Percentiles rank a stretch among this genome's conserved stretches.
Evolutionary conservation across 1,140 invertebrate genomes (phyloP).

Genomic region (Marisa cornuarietis): DNA sequence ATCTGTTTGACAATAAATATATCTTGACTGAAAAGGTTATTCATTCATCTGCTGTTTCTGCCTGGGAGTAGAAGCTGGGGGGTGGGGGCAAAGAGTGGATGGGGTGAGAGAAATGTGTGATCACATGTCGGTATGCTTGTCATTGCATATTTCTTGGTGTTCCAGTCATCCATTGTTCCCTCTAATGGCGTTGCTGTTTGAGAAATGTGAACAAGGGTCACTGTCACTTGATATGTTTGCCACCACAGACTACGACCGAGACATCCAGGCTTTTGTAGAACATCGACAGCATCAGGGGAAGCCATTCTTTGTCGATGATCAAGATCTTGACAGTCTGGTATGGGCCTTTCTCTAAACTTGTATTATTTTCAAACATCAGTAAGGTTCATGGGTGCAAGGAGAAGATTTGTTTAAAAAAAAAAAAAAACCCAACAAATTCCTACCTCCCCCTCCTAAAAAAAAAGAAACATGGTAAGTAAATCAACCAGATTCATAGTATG

Average conservation of each 20-base stretch:
- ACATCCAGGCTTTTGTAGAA: slow-evolving; percentile 73
- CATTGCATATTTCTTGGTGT: slow-evolving; percentile 18
- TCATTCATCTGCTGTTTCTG: too few species aligned
- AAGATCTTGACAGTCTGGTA: slow-evolving; percentile 92
- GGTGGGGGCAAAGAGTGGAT: too few species aligned
- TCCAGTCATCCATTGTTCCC: slow-evolving; percentile 66
- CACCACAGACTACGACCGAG: slow-evolving; percentile 57
- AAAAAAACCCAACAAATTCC: background rate
- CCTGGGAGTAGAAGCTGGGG: too few species aligned
- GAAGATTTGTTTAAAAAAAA: too few species aligned
- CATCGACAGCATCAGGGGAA: slow-evolving; percentile 87
- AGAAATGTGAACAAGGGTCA: slow-evolving; percentile 65
- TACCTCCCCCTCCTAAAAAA: too few species aligned
- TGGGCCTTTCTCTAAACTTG: slow-evolving; percentile 41
- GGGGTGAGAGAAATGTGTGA: too few species aligned
- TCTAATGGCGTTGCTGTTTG: slow-evolving; percentile 63
- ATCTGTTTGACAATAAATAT: too few species aligned
- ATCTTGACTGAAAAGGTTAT: too few species aligned
- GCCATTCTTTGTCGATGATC: slow-evolving; percentile 87
- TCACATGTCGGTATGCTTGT: background rate
- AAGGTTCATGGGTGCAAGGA: background rate
- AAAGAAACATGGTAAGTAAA: too few species aligned
- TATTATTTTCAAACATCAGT: background rate
- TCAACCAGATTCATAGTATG: too few species aligned
- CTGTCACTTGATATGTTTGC: slow-evolving; percentile 53